A percentile compares a stretch with the other conserved stretches of the same genome.
These are phyloP conservation scores for Scartelaos histophorus DNA, from an alignment of 2,113 vertebrate species.

Conservation along the genomic window DNA sequence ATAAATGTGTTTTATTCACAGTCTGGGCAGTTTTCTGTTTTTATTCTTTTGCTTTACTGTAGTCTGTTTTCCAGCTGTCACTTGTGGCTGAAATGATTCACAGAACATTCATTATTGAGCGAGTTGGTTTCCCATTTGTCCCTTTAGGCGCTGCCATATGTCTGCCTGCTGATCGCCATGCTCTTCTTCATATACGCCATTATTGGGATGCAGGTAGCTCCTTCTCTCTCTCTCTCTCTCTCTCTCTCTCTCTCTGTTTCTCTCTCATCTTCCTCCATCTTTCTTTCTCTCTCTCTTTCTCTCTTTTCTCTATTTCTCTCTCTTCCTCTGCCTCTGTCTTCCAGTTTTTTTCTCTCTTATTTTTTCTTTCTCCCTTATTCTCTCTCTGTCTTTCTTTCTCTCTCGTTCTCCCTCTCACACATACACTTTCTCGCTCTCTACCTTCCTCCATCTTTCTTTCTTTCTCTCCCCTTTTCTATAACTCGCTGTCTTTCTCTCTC, in stretches of 20 bases:
- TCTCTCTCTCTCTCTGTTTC: background rate
- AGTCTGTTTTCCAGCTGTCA: background rate
- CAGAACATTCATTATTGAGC: conserved; percentile 14
- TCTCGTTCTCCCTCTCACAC: too few species aligned
- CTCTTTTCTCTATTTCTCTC: too few species aligned
- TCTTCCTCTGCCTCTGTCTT: background rate
- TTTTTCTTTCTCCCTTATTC: too few species aligned
- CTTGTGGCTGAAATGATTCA: conserved; percentile 1
- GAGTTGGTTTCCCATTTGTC: conserved; percentile 34
- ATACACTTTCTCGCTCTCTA: too few species aligned
- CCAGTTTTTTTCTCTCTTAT: too few species aligned
- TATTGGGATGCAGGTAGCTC: conserved; percentile 94
- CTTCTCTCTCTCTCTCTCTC: background rate
- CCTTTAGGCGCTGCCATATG: conserved; percentile 91
- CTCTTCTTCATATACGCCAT: conserved; percentile 99
- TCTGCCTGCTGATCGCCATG: conserved; percentile 97
- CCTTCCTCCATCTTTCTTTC: background rate
- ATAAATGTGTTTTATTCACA: too few species aligned
- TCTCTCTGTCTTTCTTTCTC: background rate
- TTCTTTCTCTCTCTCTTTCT: background rate
- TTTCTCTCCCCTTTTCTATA: background rate
- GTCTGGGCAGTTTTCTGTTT: background rate
- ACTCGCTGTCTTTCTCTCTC: too few species aligned
- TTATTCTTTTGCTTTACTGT: background rate
- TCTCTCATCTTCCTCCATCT: background rate